Evolutionary conservation across 2,888 invertebrate genomes (phyloP).

Genomic region (Clostera curtula): DNA sequence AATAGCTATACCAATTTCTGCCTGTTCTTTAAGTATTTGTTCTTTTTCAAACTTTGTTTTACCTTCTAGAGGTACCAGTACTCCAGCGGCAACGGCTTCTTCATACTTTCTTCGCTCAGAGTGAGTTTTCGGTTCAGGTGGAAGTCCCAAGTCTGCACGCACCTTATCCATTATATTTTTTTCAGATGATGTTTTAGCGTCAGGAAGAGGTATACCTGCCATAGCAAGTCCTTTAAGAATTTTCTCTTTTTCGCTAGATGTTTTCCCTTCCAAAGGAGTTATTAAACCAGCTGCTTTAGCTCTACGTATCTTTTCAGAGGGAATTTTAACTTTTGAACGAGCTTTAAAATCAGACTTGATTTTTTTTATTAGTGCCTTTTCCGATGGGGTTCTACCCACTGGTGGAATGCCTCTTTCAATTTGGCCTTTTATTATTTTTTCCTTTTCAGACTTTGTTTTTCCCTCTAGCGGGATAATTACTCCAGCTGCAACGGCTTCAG

Average conservation of each 20-base stretch:
- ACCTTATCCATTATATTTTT: constrained; percentile 14
- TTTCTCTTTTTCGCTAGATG: constrained; percentile 9
- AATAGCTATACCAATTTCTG: constrained; percentile 2
- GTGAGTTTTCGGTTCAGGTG: constrained; percentile 5
- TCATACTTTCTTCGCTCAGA: constrained; percentile 1
- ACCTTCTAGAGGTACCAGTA: constrained; percentile 6
- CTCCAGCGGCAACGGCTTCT: constrained; percentile 4
- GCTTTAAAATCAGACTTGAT: constrained; percentile 2
- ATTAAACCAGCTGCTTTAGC: constrained; percentile 5
- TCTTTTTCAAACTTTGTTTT: constrained; percentile 4
- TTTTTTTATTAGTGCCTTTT: constrained; percentile 9
- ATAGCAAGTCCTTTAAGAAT: constrained; percentile 7
- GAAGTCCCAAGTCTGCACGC: constrained; percentile 3
- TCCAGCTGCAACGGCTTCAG: constrained; percentile 17
- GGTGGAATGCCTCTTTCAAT: constrained; percentile 14
- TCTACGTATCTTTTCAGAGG: constrained; percentile 5
- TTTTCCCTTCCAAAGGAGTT: constrained; percentile 9
- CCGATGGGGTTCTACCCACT: constrained; percentile 13
- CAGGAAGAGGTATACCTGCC: constrained; percentile 11
- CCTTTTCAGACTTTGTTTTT: constrained; percentile 15
- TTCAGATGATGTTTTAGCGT: constrained; percentile 18
- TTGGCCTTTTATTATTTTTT: constrained; percentile 16
- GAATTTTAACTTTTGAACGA: neutral
- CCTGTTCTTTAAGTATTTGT: constrained; percentile 1
- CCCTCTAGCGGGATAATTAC: constrained; percentile 20